Evolutionary conservation across 1,140 invertebrate species (phyloP).

Genomic region (Cyclargus thomasi): DNA sequence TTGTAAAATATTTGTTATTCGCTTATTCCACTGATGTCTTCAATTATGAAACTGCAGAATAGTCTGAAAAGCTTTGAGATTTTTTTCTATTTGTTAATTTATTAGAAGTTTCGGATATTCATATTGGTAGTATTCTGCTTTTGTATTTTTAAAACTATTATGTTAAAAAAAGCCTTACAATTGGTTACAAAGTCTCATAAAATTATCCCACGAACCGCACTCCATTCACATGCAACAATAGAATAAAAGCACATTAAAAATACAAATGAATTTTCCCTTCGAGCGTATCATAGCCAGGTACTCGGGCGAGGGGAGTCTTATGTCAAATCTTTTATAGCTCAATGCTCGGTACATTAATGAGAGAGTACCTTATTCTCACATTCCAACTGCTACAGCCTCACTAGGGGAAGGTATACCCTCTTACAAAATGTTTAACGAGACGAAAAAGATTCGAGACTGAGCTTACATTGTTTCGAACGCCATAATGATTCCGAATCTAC

Average conservation of each 20-base stretch:
- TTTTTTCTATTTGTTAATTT: too few species aligned
- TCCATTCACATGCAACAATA: background rate
- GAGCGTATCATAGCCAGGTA: background rate
- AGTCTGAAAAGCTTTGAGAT: too few species aligned
- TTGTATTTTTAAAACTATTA: background rate
- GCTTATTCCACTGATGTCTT: too few species aligned
- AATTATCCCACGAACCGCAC: background rate
- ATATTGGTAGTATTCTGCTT: background rate
- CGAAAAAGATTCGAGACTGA: constrained; percentile 2
- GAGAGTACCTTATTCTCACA: constrained; percentile 10
- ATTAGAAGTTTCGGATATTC: too few species aligned
- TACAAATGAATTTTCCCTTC: background rate
- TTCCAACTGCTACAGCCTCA: background rate
- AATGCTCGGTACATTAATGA: constrained; percentile 8
- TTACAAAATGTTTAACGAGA: constrained; percentile 5
- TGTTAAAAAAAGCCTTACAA: background rate
- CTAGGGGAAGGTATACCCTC: background rate
- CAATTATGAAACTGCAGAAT: too few species aligned
- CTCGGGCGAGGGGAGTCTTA: background rate
- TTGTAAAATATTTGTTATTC: too few species aligned
- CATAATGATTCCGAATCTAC: background rate
- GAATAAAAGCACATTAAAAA: background rate
- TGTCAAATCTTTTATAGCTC: constrained; percentile 4
- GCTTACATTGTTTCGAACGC: background rate
- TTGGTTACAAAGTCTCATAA: background rate